These are phyloP conservation scores for Gymnorhina tibicen DNA, from an alignment of 2,113 vertebrate genomes.

Conservation along the genomic window DNA sequence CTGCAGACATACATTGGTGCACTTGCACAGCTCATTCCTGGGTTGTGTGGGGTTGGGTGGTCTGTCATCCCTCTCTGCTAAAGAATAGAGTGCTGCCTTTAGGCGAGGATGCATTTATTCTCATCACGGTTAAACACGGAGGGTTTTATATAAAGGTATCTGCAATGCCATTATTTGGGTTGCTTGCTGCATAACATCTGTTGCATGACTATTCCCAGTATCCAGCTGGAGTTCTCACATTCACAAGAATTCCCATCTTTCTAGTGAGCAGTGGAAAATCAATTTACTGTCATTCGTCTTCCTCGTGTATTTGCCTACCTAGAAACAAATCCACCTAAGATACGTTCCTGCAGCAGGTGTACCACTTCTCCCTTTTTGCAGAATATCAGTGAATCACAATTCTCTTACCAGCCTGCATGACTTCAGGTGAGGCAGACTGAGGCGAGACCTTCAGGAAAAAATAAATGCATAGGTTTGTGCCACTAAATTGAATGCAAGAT, in stretches of 20 bases:
- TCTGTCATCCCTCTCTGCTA: background rate
- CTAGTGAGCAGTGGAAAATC: background rate
- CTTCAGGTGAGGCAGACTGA: background rate
- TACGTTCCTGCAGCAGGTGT: background rate
- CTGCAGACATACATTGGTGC: background rate
- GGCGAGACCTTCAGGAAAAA: background rate
- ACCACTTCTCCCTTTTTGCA: background rate
- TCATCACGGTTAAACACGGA: background rate
- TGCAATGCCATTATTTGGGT: background rate
- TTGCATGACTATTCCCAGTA: background rate
- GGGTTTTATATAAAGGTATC: background rate
- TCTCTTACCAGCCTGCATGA: background rate
- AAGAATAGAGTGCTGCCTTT: background rate
- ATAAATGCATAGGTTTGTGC: background rate
- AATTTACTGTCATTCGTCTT: background rate
- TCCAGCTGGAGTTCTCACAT: background rate
- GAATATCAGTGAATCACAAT: background rate
- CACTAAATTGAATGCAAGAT: background rate
- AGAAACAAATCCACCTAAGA: background rate
- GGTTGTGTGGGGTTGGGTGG: background rate
- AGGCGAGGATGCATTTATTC: background rate
- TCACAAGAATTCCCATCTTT: background rate
- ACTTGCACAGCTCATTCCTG: background rate
- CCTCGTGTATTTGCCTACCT: background rate
- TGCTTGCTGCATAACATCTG: background rate